Evolutionary conservation across 2,113 vertebrate genomes (phyloP).

Genomic region (Bungarus multicinctus): DNA sequence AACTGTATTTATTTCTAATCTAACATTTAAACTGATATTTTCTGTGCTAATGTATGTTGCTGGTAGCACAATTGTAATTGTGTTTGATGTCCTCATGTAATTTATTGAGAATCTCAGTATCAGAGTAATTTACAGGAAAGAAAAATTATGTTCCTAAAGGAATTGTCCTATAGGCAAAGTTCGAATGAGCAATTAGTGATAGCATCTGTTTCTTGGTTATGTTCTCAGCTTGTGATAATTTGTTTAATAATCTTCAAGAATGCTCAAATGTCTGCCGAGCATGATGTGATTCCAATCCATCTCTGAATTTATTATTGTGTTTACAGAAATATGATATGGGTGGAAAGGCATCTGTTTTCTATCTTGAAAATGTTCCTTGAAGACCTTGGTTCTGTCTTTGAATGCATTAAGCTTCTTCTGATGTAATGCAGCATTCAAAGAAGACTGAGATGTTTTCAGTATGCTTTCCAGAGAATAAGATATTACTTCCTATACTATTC

Average conservation of each 20-base stretch:
- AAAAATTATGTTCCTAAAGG: slow-evolving; percentile 38
- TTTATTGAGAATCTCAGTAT: slow-evolving; percentile 46
- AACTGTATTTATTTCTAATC: background rate
- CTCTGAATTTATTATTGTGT: slow-evolving; percentile 28
- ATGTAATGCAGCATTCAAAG: background rate
- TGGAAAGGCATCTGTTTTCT: slow-evolving; percentile 40
- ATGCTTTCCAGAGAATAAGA: background rate
- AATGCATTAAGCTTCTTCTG: slow-evolving; percentile 25
- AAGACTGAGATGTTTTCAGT: background rate
- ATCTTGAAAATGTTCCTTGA: slow-evolving; percentile 37
- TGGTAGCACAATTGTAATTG: background rate
- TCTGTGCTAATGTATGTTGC: background rate
- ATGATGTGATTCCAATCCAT: slow-evolving; percentile 48
- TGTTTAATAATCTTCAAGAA: slow-evolving; percentile 59
- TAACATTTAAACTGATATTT: background rate
- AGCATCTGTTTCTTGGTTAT: slow-evolving; percentile 61
- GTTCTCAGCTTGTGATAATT: slow-evolving; percentile 56
- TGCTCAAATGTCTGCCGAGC: slow-evolving; percentile 43
- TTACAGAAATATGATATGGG: fast-evolving
- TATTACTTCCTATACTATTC: background rate
- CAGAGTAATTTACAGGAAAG: slow-evolving; percentile 46
- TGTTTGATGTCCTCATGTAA: background rate
- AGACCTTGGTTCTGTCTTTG: slow-evolving; percentile 44
- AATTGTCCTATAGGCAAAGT: slow-evolving; percentile 59
- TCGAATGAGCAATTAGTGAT: slow-evolving; percentile 59